A percentile compares a stretch with the other conserved stretches of the same genome.
Conservation (phyloP, 2,888 invertebrate genomes). For the Drosophila diplacantha region DNA sequence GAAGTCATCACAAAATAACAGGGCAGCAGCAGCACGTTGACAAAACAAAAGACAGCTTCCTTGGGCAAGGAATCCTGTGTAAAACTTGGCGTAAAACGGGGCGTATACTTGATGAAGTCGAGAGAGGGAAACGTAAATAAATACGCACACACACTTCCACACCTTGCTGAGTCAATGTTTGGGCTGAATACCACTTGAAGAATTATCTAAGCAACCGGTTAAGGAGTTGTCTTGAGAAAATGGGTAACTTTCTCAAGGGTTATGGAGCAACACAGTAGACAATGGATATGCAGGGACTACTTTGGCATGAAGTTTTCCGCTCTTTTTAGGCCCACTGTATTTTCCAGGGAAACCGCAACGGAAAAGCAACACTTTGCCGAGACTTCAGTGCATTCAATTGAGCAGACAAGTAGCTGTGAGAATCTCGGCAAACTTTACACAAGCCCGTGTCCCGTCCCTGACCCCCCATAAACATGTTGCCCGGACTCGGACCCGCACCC, state of each 20-base stretch:
- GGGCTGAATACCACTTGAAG: conserved; percentile 10
- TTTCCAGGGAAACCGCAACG: conserved; percentile 7
- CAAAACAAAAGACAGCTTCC: conserved; percentile 27
- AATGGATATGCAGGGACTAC: not conserved
- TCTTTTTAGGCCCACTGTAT: not conserved
- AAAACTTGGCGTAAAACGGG: conserved; percentile 15
- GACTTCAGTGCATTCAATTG: conserved; percentile 28
- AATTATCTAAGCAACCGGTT: conserved; percentile 21
- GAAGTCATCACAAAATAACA: conserved; percentile 39
- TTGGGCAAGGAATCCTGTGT: not conserved
- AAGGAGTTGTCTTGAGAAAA: conserved; percentile 16
- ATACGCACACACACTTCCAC: conserved; percentile 5
- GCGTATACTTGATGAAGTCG: conserved; percentile 25
- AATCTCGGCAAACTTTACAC: conserved; percentile 27
- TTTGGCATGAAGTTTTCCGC: too few relatives aligned
- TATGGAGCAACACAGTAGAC: not conserved
- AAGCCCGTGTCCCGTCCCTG: conserved; percentile 1
- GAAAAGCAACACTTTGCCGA: conserved; percentile 19
- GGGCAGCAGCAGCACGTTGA: conserved; percentile 8
- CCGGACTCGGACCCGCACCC: not conserved
- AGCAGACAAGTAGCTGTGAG: conserved; percentile 29
- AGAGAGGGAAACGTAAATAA: conserved; percentile 10
- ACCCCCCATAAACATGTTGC: conserved; percentile 31
- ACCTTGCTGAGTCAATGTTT: conserved; percentile 13
- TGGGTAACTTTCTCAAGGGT: not conserved